phyloP scores from a whole-genome alignment of 2,113 vertebrate genomes.

The Cyprinodon variegatus region DNA sequence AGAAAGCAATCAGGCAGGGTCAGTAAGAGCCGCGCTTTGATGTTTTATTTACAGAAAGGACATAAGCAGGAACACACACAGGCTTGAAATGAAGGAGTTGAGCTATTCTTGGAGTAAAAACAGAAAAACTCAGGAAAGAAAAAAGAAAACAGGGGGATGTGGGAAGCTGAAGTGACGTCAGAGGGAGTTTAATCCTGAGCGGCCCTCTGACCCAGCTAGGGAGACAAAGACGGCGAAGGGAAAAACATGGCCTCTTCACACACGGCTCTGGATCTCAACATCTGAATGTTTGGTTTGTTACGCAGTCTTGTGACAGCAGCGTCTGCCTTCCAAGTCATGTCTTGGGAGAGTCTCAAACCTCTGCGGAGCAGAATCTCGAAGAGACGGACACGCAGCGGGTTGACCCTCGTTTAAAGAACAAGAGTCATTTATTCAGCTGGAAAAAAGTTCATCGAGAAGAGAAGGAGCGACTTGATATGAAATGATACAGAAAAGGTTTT shows the following conservation, averaged over 20 bases:
- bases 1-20: conserved; percentile 17
- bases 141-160: neutral
- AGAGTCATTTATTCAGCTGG: too few species aligned
- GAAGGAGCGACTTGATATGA: too few species aligned
- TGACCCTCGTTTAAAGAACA: neutral
- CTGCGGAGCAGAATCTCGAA: conserved; percentile 19
- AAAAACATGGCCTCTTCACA: conserved; percentile 45
- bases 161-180: conserved; percentile 40
- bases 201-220: conserved; percentile 41
- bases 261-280: conserved; percentile 40
- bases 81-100: neutral
- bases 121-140: neutral
- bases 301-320: conserved; percentile 71
- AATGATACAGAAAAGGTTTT: too few species aligned
- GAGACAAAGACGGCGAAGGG: conserved; percentile 5
- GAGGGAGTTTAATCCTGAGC: conserved; percentile 38
- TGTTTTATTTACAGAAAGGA: conserved; percentile 7
- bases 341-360: conserved; percentile 35
- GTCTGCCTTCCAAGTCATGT: conserved; percentile 58
- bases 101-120: neutral
- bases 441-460: too few species aligned
- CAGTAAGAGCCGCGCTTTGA: neutral
- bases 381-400: conserved; percentile 23
- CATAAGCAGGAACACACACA: neutral
- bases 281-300: conserved; percentile 72